phyloP scores from a whole-genome alignment of 2,797 vertebrate genomes.

The Microchirus variegatus region DNA sequence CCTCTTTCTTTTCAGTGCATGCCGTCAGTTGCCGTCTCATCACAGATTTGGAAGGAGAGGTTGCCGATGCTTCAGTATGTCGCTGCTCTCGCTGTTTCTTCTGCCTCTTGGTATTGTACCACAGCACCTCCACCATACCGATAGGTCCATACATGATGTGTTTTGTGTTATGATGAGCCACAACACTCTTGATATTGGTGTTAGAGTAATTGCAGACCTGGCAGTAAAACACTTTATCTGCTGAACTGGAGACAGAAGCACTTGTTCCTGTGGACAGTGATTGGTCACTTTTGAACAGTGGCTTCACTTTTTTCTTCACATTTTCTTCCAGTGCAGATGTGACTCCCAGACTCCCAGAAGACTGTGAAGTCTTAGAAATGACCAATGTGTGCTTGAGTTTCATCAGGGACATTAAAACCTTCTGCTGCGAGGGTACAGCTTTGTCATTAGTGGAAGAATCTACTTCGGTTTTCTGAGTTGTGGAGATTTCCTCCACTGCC shows the following conservation, averaged over 20 bases:
- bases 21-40: neutral
- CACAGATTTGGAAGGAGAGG: neutral
- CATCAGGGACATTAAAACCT: neutral
- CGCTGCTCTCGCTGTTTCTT: conserved; percentile 17
- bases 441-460: neutral
- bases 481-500: conserved; percentile 5
- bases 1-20: fast-evolving
- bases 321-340: conserved; percentile 55
- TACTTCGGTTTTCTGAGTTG: neutral
- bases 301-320: conserved; percentile 68
- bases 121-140: conserved; percentile 5
- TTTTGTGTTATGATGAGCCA: conserved; percentile 56
- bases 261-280: conserved; percentile 31
- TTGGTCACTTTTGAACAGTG: conserved; percentile 53
- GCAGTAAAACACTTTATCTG: conserved; percentile 50
- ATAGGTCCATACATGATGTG: conserved; percentile 20
- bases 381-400: conserved; percentile 1
- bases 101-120: conserved; percentile 21
- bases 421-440: neutral
- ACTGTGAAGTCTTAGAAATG: conserved; percentile 43
- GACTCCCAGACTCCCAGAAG: conserved; percentile 60
- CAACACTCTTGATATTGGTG: conserved; percentile 47
- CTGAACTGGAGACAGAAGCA: neutral
- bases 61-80: conserved; percentile 7
- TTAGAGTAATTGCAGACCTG: conserved; percentile 52